A percentile compares a stretch with the other conserved stretches of the same genome.
These are phyloP conservation scores for Copidosoma floridanum DNA, from an alignment of 1,140 invertebrate genomes.

Conservation along the genomic window DNA sequence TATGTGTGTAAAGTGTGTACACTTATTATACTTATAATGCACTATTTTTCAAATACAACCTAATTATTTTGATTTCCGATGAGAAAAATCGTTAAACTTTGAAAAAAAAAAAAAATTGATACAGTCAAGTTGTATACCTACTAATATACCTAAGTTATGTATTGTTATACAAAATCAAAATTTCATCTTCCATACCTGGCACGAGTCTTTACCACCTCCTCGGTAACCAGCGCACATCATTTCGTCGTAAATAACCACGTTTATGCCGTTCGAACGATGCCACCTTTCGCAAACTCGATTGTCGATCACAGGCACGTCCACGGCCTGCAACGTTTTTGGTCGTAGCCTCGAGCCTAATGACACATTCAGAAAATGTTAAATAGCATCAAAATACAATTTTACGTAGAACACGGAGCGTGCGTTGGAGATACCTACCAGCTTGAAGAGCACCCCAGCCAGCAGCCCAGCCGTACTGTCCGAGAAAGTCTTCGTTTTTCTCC, in stretches of 20 bases:
- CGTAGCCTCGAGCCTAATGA: slow-evolving; percentile 77
- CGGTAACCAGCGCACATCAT: slow-evolving; percentile 97
- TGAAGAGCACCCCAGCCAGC: slow-evolving; percentile 93
- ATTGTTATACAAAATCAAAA: not conserved
- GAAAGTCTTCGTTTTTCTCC: slow-evolving; percentile 84
- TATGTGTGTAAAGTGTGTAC: no score
- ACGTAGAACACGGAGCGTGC: no score
- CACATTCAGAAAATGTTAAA: slow-evolving; percentile 1
- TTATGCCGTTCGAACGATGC: slow-evolving; percentile 80
- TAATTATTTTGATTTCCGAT: no score
- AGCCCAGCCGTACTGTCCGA: slow-evolving; percentile 88
- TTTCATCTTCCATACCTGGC: slow-evolving; percentile 60
- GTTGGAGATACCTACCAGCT: no score
- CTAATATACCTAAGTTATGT: no score
- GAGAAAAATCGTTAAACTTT: not conserved
- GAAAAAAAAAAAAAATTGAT: not conserved
- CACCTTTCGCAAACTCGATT: slow-evolving; percentile 82
- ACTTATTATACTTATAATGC: no score
- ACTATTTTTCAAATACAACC: no score
- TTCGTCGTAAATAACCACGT: slow-evolving; percentile 91
- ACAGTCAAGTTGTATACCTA: no score
- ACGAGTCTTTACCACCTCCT: slow-evolving; percentile 82
- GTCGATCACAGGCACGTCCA: slow-evolving; percentile 89
- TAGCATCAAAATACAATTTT: slow-evolving; percentile 12
- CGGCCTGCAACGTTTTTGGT: slow-evolving; percentile 88